Base-by-base conservation (phyloP, 2,888 invertebrate species). In the Amphipyra tragopoginis region DNA sequence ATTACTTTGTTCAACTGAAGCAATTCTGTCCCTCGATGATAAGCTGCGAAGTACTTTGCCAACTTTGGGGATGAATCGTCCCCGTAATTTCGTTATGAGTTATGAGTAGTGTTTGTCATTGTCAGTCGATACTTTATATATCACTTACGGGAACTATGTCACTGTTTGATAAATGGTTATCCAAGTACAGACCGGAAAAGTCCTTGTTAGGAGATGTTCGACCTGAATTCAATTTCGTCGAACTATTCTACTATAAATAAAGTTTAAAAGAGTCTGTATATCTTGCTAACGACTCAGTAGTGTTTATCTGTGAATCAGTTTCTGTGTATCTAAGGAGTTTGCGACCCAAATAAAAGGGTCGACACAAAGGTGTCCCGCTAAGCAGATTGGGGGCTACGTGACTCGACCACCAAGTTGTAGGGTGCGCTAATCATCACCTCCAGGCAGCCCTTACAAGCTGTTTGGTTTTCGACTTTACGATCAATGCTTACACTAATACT, bases 311-410 rank as follows among this genome's bases (percentile, higher is more conserved):
- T 67, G 85, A 89, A 90, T 90, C 88, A 87, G 87, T 88, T 88
- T 87, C 84, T 90, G 84, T 89, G 84, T 90, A 86, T 86, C 84
- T 81, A 86, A 88, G 86, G 86, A 84, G 84, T 88, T 87, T 84
- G 86, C 79, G 86, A 83, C 84, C 87, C 88, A 87, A 88, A 91
- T 89, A 90, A 90, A 90, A 89, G 91, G 90, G 88, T 87, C 85
- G 81, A 80, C 81, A 80, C 83, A 86, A 86, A 92, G 90, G 92
- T 92, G 92, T 90, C 90, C 86, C 86, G 81, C 90, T 93, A 92
- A 93, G 92, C 91, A 93, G 93, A 91, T 93, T 92, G 91, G 81
- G 66, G 78, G 73, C 66, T 85, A 91, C 93, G 93, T 93, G 93
- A 91, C 89, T 56, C 62, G 91, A 85, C 72, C 84, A 75, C 81